phyloP scores from a whole-genome alignment of 2,113 vertebrate genomes.

The Perca flavescens region DNA sequence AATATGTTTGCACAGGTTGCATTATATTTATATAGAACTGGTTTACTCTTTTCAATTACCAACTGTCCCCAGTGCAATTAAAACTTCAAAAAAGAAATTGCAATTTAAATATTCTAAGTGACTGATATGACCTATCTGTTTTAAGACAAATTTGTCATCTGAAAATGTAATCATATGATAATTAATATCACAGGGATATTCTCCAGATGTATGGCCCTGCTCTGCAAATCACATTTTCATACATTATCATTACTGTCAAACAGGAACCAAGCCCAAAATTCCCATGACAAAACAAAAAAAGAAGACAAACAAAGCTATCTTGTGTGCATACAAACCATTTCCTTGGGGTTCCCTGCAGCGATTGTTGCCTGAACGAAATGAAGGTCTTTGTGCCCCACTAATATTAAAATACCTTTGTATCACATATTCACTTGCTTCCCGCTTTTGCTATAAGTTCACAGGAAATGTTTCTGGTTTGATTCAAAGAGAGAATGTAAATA shows the following conservation, averaged over 20 bases:
- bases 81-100: background rate
- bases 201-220: background rate
- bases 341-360: background rate
- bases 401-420: background rate
- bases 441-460: background rate
- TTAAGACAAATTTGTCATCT: background rate
- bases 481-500: conserved; percentile 51
- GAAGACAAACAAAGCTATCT: background rate
- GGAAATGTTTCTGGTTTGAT: conserved; percentile 26
- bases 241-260: conserved; percentile 10
- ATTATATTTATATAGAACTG: background rate
- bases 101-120: background rate
- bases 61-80: background rate
- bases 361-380: conserved; percentile 41
- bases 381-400: conserved; percentile 26
- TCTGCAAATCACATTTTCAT: background rate
- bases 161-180: background rate
- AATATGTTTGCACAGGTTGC: background rate
- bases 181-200: background rate
- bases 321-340: background rate
- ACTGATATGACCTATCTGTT: background rate
- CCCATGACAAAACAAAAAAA: background rate
- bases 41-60: background rate
- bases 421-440: background rate
- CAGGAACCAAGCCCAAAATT: background rate